Evolutionary conservation across 2,797 vertebrate species (phyloP), one percentile per base, ranked within the genome.

Genomic region (Choloepus didactylus): DNA sequence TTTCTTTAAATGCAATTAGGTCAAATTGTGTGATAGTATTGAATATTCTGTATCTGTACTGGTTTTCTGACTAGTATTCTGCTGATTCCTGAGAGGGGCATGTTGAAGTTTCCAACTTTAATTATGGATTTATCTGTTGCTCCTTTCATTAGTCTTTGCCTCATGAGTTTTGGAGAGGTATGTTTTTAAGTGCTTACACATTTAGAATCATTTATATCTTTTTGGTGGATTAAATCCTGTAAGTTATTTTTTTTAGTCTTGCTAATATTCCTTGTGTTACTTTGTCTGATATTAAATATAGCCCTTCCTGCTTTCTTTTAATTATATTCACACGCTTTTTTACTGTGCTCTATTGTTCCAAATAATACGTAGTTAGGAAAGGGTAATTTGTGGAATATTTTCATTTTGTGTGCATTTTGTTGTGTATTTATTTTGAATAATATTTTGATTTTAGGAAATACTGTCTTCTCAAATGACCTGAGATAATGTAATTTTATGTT

Each of bases 1-100:
- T 86, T 86, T 82, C 97, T 99, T 0, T 77, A 81, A 81, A 62
- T 88, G 46, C 69, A 86, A 0, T 44, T 75, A 82, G 44, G 31
- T 93, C 18, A 83, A 41, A 8, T 82, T 93, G 60, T 35, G 88
- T 77, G 49, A 41, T 62, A 86, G 14, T 60, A 49, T 54, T 76
- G 41, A 76, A 5, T 85, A 38, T 66, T 91, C 66, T 49, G 3
- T 89, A 76, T 87, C 7, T 6, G 80, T 79, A 54, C 29, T 85
- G 79, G 77, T 80, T 82, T 81, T 87, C 76, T 93, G 69, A 70
- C 4, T 88, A 70, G 81, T 84, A 84, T 25, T 95, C 15, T 93
- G 0, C 41, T 84, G 62, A 70, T 87, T 75, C 66, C 9, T 87
- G 46, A 89, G 69, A 93, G 29, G 49, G 18, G 2, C 41, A 0